Percentiles rank a stretch among this genome's conserved stretches.
phyloP scores from a whole-genome alignment of 2,113 vertebrate species.

The Siphamia tubifer region DNA sequence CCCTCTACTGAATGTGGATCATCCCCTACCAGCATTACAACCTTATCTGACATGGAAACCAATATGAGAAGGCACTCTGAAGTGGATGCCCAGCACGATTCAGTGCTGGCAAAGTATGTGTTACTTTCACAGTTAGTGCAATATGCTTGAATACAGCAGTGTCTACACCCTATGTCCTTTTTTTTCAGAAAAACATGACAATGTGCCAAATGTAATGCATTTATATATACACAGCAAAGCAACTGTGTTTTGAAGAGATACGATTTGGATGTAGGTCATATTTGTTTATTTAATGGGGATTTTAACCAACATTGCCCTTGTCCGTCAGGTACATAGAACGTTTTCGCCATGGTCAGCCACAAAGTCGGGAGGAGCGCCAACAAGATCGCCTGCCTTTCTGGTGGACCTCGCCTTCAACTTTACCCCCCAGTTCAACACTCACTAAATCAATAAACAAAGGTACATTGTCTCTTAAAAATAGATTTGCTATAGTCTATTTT shows the following conservation, averaged over 20 bases:
- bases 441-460: constrained; percentile 42
- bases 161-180: not conserved
- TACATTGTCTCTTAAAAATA: not conserved
- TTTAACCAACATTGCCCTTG: not conserved
- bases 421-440: constrained; percentile 56
- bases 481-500: not conserved
- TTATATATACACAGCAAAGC: not conserved
- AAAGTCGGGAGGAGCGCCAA: constrained; percentile 81
- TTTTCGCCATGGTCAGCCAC: constrained; percentile 85
- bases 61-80: constrained; percentile 10
- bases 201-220: not conserved
- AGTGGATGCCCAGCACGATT: constrained; percentile 56
- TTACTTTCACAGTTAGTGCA: not conserved
- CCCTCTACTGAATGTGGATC: constrained; percentile 72
- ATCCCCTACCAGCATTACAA: constrained; percentile 18
- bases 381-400: constrained; percentile 77
- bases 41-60: constrained; percentile 20
- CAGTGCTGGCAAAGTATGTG: constrained; percentile 82
- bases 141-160: not conserved
- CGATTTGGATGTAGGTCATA: not conserved
- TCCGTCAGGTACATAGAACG: constrained; percentile 83
- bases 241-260: not conserved
- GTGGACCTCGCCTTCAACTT: constrained; percentile 78
- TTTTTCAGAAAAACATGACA: no score
- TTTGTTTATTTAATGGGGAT: no score